These are phyloP conservation scores for Meloidogyne hapla DNA, from an alignment of 1,140 invertebrate species.

Conservation along the genomic window DNA sequence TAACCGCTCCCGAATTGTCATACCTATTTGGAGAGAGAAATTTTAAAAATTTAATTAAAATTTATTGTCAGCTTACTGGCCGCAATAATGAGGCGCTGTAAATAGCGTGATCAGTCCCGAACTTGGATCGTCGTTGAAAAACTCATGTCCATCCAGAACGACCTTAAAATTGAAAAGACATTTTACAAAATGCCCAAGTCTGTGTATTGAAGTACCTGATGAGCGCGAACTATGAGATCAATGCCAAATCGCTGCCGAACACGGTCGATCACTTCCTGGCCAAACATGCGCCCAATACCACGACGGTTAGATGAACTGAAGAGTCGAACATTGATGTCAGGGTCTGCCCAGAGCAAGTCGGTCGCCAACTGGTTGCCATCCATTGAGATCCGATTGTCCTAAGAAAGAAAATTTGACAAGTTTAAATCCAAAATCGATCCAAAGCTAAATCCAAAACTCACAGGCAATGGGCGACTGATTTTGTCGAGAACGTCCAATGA, in stretches of 20 bases:
- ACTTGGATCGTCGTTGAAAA: background rate
- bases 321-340: background rate
- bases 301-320: background rate
- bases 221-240: constrained; percentile 1
- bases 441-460: too few species aligned
- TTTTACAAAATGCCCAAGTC: too few species aligned
- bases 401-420: too few species aligned
- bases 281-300: background rate
- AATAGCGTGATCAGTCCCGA: background rate
- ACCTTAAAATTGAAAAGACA: background rate
- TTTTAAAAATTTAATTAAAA: background rate
- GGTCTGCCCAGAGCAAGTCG: background rate
- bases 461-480: background rate
- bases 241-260: background rate
- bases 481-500: background rate
- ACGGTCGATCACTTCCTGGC: background rate
- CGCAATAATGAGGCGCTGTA: background rate
- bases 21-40: background rate
- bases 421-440: too few species aligned
- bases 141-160: background rate
- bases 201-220: background rate
- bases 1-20: background rate
- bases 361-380: background rate
- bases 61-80: background rate
- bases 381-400: background rate